These are phyloP conservation scores for Liodrosophila aerea DNA, from an alignment of 2,888 invertebrate genomes.

Conservation along the genomic window DNA sequence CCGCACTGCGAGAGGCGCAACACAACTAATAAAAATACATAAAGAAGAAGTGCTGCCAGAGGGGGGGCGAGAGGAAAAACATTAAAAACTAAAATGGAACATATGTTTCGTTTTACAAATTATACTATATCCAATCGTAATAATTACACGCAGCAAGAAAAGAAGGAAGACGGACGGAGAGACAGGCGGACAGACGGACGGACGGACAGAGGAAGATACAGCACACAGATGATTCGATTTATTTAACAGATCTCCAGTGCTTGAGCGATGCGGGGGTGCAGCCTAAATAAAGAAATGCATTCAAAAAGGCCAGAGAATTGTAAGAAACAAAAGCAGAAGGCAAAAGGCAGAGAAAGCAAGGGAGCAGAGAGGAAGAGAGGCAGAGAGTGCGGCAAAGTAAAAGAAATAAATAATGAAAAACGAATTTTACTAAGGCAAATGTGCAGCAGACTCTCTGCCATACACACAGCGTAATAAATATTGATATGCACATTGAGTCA, in stretches of 20 bases:
- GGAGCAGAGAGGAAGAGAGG: not conserved
- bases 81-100: constrained; percentile 71
- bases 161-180: constrained; percentile 7
- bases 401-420: constrained; percentile 65
- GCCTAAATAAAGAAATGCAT: constrained; percentile 76
- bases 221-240: constrained; percentile 64
- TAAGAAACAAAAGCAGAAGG: constrained; percentile 57
- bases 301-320: constrained; percentile 43
- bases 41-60: constrained; percentile 42
- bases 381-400: constrained; percentile 43
- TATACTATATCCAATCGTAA: constrained; percentile 69
- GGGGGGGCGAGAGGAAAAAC: constrained; percentile 30
- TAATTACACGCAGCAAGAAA: constrained; percentile 58
- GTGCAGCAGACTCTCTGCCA: constrained; percentile 17
- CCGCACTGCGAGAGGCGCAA: constrained; percentile 14
- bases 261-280: constrained; percentile 51
- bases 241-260: constrained; percentile 58
- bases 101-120: constrained; percentile 74
- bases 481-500: constrained; percentile 59
- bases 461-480: constrained; percentile 66
- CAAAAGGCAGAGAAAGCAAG: constrained; percentile 25
- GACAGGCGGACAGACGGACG: constrained; percentile 11
- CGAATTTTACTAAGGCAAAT: constrained; percentile 44
- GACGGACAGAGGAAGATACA: constrained; percentile 22
- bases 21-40: constrained; percentile 69